Base-by-base conservation (phyloP, 1,140 invertebrate genomes). In the Littorina saxatilis region DNA sequence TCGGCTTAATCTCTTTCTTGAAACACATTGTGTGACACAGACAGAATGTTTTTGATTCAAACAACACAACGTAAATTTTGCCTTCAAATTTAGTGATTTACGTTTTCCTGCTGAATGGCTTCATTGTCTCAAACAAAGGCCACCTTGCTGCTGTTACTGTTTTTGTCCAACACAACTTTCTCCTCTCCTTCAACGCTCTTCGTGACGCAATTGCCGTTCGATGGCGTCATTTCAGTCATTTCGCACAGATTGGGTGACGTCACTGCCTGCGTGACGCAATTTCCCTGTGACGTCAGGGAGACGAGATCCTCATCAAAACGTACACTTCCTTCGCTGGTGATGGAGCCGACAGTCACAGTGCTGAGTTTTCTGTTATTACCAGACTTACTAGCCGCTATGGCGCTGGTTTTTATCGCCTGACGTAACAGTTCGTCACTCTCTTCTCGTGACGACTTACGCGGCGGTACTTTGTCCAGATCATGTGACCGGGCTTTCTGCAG, bases 151-250 rank as follows among this genome's bases (percentile, higher is more conserved):
- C 35, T 66, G 76, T 78, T 43, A 37, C 37, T 15, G 27, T 43
- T 66, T 4, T 43, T 78, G 55, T 66, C 55, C 29, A 32, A 61
- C 52, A 66, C 76, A 63, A 66, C 63, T 35, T 39, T 23, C 76
- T 40, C 55, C n/a, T n/a, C 58, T 58, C 66, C 76, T 27, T 61
- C 76, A 40, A 15, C 29, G 37, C 17, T 0, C n/a, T 23, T n/a
- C 35, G 55, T 37, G 43, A 29, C 1, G 74, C 13, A n/a, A n/a
- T n/a, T n/a, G n/a, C n/a, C n/a, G n/a, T n/a, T n/a, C n/a, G n/a
- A n/a, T n/a, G n/a, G n/a, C n/a, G n/a, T n/a, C n/a, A n/a, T n/a
- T n/a, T n/a, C n/a, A n/a, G n/a, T n/a, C n/a, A n/a, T n/a, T n/a
- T n/a, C n/a, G n/a, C n/a, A n/a, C n/a, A n/a, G n/a, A n/a, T n/a